Conservation (phyloP, 1,140 invertebrate genomes). For the Bactericera cockerelli region DNA sequence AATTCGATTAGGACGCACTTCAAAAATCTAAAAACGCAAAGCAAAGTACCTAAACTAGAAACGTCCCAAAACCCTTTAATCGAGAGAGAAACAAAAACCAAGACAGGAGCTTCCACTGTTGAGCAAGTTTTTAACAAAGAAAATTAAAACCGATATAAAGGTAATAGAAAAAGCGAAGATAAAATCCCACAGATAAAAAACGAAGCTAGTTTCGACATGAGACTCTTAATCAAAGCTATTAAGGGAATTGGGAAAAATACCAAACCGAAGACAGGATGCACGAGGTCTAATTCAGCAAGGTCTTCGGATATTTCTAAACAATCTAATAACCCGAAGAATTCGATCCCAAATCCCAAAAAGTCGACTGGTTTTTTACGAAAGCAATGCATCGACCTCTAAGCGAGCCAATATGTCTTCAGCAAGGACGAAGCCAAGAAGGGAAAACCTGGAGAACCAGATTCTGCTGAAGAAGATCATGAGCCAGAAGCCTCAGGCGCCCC, state of each 20-base stretch:
- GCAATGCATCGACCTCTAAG: background rate
- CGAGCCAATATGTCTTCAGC: background rate
- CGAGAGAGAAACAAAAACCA: no score
- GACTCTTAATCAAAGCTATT: background rate
- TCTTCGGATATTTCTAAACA: background rate
- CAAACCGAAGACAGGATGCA: background rate
- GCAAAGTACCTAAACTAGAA: background rate
- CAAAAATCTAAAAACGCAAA: background rate
- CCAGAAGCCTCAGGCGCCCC: background rate
- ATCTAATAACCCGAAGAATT: no score
- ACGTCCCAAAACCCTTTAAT: no score
- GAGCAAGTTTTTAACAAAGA: no score
- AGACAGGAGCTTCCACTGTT: no score
- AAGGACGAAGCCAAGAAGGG: background rate
- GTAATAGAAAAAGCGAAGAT: background rate
- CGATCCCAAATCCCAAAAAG: no score
- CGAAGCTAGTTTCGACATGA: background rate
- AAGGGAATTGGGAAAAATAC: background rate
- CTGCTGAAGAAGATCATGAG: background rate
- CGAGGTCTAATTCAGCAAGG: background rate
- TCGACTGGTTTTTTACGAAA: background rate
- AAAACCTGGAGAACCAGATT: background rate
- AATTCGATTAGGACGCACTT: background rate
- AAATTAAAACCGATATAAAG: no score
- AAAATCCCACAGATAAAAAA: background rate